Conservation (phyloP, 2,797 vertebrate species). For the Oreochromis grahami region DNA sequence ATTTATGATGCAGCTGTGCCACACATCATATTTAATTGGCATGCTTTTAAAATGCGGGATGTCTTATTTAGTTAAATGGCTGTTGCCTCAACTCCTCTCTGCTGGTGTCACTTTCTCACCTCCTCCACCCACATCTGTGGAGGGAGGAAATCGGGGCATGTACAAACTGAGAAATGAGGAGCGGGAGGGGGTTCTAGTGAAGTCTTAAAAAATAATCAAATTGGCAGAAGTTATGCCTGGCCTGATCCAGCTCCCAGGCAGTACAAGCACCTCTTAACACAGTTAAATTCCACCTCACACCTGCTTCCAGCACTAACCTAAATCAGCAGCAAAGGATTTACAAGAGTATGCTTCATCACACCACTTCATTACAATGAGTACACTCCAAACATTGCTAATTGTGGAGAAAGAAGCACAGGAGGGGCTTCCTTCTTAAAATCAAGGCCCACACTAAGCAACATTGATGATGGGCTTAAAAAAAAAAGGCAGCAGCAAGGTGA, state of each 20-base stretch:
- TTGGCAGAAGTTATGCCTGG: background rate
- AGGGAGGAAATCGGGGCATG: background rate
- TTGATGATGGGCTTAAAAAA: background rate
- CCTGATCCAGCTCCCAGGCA: background rate
- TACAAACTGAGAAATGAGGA: background rate
- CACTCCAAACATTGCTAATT: background rate
- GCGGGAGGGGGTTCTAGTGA: background rate
- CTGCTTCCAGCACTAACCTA: background rate
- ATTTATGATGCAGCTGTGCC: background rate
- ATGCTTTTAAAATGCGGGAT: background rate
- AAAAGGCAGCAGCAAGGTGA: background rate
- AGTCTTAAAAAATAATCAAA: background rate
- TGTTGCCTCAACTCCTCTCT: background rate
- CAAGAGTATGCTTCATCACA: background rate
- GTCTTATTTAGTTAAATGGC: background rate
- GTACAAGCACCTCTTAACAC: background rate
- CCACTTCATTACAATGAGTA: background rate
- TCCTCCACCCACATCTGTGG: background rate
- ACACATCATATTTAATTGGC: background rate
- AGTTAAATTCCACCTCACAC: background rate
- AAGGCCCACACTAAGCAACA: background rate
- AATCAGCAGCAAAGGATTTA: background rate
- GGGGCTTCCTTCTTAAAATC: background rate
- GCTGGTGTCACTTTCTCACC: background rate
- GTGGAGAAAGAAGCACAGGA: background rate